Conservation (phyloP, 2,888 invertebrate genomes). For the Unio pictorum region DNA sequence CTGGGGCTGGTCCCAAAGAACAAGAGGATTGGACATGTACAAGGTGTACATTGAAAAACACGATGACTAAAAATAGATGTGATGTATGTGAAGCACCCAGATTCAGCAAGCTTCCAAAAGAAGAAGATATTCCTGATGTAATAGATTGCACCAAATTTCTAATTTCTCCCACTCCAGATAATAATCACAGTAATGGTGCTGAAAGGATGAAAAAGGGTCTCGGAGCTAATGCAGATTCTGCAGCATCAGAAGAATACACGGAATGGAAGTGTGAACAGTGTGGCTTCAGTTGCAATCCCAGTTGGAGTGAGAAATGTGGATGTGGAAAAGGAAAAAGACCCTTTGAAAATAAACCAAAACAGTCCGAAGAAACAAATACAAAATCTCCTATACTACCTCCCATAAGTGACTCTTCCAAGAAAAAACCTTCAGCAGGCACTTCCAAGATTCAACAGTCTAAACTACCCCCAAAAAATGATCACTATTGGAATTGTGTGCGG, state of each 20-base stretch:
- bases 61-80: conserved; percentile 79
- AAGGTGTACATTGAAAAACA: conserved; percentile 84
- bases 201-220: conserved; percentile 2
- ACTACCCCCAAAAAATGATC: no score
- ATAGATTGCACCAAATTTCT: conserved; percentile 31
- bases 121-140: conserved; percentile 36
- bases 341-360: conserved; percentile 4
- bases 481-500: conserved; percentile 85
- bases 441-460: no score
- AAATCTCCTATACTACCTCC: no score
- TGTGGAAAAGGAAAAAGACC: conserved; percentile 76
- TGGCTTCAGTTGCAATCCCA: conserved; percentile 89
- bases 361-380: neutral
- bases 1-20: conserved; percentile 2
- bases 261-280: conserved; percentile 92
- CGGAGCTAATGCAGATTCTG: neutral
- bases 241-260: conserved; percentile 12
- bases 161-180: conserved; percentile 29
- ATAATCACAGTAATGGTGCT: conserved; percentile 5
- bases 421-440: no score
- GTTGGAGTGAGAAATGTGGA: conserved; percentile 85
- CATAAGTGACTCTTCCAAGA: no score
- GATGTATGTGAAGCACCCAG: conserved; percentile 83
- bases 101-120: conserved; percentile 50
- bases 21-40: conserved; percentile 72